Evolutionary conservation across 1,140 invertebrate species (phyloP), one percentile per base, ranked within the genome.

Genomic region (Epicauta chinensis): DNA sequence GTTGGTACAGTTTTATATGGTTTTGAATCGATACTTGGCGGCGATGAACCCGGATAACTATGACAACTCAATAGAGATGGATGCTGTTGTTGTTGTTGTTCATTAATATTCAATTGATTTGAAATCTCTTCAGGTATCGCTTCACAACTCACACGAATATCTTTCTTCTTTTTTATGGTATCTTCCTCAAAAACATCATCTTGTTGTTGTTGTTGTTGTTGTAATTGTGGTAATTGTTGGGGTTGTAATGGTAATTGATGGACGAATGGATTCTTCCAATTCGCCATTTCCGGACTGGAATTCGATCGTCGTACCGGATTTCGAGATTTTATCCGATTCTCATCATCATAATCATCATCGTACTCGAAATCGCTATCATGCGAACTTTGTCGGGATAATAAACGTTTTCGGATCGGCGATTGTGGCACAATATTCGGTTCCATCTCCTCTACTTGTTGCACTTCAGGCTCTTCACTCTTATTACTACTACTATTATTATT

Each of bases 261-360:
- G 16, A 78, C 60, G 55, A 81, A 81, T 13, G 83, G 78, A 72
- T 84, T 82, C 66, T 88, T 87, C 86, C 86, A 90, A 61, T 81
- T 87, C 3, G 86, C 84, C 89, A 93, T 92, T 76, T 93, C 89
- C 2, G 90, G 89, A 67, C 88, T 91, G 46, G 90, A 93, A 76
- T 91, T 91, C 11, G 88, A 90, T 43, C 90, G 76, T 2, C 87
- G 77, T 36, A 93, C 88, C 10, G 87, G 87, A 76, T 90, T 88
- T 12, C 87, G 75, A 0, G 81, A 80, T 47, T 76, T 71, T 35
- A 69, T 73, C 51, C 65, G 67, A 45, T 75, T 80, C 51, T 82
- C 81, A 63, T 77, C 77, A 44, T 75, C 70, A 58, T 12, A 34
- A 52, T 64, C 67, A 43, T 75, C 80, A 51, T 82, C 81, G 63